Evolutionary conservation across 2,797 vertebrate genomes (phyloP), one percentile per base, ranked within the genome.

Genomic region (Gallinago stenura): DNA sequence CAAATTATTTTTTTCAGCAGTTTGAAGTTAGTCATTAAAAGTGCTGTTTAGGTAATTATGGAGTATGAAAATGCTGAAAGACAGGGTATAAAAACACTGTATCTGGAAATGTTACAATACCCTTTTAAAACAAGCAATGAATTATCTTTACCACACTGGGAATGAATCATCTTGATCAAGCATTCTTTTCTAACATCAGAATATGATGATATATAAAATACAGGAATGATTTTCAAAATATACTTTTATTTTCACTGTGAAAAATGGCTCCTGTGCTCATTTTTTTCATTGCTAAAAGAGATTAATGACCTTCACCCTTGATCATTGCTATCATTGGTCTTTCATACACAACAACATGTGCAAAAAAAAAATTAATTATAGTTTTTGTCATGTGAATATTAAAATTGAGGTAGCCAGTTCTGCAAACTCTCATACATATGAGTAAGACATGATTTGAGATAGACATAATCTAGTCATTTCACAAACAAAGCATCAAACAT

Each of bases 91-190:
- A 78, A 75, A 79, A 3, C 26, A 57, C 25, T 43, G 17, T 66
- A 30, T 83, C 28, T 73, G 48, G 33, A 75, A 92, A 66, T 78
- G 9, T 71, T 90, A 53, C 21, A 6, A 43, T 65, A 68, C 21
- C 45, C 22, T 87, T 89, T 89, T 84, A 90, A 86, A 87, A 51
- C 8, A 80, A 41, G 18, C 92, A 73, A 56, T 45, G 0, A 56
- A 80, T 83, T 92, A 22, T 80, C 45, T 89, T 97, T 93, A 75
- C 39, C 28, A 22, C 46, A 50, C 19, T 62, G 24, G 11, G 41
- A 92, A 72, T 85, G 64, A 95, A 79, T 94, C 25, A 60, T 43
- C 81, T 87, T 35, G 60, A 91, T 71, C 24, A 87, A 76, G 21
- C 28, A 57, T 85, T 83, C 60, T 92, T 91, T 87, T 83, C 41